Evolutionary conservation across 2,797 vertebrate genomes (phyloP).

Genomic region (Momotus momota): DNA sequence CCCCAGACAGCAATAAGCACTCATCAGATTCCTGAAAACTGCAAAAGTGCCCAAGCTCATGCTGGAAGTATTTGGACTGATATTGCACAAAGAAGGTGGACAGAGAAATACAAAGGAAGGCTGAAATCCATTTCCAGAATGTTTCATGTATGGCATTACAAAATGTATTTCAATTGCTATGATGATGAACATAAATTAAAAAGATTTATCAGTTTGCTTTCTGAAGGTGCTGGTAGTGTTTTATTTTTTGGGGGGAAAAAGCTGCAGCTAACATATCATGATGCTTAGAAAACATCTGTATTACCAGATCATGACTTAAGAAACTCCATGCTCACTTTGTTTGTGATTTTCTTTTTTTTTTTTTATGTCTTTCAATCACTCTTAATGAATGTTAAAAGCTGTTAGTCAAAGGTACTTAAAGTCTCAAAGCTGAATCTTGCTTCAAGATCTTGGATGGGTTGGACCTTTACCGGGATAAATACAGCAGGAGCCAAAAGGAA

Average conservation of each 20-base stretch:
- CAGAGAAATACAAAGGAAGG: neutral
- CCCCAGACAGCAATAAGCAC: neutral
- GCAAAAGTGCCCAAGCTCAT: neutral
- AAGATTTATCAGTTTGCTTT: neutral
- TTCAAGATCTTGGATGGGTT: neutral
- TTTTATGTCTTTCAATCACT: neutral
- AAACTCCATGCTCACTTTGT: neutral
- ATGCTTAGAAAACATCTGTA: constrained; percentile 26
- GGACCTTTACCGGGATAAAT: neutral
- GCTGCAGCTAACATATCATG: neutral
- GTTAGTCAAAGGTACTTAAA: neutral
- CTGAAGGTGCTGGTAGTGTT: neutral
- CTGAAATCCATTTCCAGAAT: constrained; percentile 6
- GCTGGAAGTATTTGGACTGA: neutral
- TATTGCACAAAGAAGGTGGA: neutral
- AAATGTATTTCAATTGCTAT: neutral
- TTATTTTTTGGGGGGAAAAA: neutral
- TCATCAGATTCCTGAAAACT: neutral
- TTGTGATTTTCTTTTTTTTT: neutral
- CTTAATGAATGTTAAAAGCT: neutral
- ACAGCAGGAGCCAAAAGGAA: neutral
- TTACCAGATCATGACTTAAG: neutral
- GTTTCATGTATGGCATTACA: neutral
- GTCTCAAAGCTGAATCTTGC: neutral
- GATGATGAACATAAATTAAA: neutral